A percentile compares a stretch with the other conserved stretches of the same genome.
phyloP scores from a whole-genome alignment of 1,140 invertebrate genomes.

The Drosophila quadrilineata region DNA sequence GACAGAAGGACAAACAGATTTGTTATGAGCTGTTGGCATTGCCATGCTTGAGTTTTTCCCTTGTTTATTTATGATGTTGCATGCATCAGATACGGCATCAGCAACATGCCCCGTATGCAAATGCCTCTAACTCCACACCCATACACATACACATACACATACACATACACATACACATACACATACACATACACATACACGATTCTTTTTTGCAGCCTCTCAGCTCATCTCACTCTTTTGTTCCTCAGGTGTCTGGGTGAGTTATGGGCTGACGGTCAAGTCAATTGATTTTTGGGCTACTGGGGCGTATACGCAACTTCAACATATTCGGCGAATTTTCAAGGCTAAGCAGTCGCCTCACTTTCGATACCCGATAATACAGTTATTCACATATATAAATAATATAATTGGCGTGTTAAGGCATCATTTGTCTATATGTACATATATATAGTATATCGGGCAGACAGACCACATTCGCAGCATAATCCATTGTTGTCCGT shows the following conservation, averaged over 20 bases:
- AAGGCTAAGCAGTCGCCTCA: too few relatives aligned
- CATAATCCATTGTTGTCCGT: slow-evolving; percentile 13
- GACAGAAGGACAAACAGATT: slow-evolving; percentile 79
- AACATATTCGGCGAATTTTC: too few relatives aligned
- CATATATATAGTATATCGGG: slow-evolving; percentile 5
- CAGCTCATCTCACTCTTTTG: too few relatives aligned
- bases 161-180: too few relatives aligned
- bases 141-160: too few relatives aligned
- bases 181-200: too few relatives aligned
- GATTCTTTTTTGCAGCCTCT: slow-evolving; percentile 48
- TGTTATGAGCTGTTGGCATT: slow-evolving; percentile 35
- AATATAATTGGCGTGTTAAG: slow-evolving; percentile 16
- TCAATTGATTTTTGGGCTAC: slow-evolving; percentile 31
- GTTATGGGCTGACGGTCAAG: slow-evolving; percentile 53
- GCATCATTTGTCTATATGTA: slow-evolving; percentile 34
- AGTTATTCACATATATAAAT: background rate
- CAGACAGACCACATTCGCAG: slow-evolving; percentile 17
- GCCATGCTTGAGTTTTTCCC: slow-evolving; percentile 46
- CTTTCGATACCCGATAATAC: slow-evolving; percentile 26
- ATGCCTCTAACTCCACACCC: too few relatives aligned
- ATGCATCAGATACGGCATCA: slow-evolving; percentile 29
- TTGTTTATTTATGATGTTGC: slow-evolving; percentile 65
- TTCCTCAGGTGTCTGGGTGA: slow-evolving; percentile 64
- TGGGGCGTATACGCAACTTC: slow-evolving; percentile 46
- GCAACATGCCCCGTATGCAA: slow-evolving; percentile 49